Percentiles rank a stretch among this genome's conserved stretches.
phyloP scores from a whole-genome alignment of 2,888 invertebrate species.

The Leptopilina myrica region DNA sequence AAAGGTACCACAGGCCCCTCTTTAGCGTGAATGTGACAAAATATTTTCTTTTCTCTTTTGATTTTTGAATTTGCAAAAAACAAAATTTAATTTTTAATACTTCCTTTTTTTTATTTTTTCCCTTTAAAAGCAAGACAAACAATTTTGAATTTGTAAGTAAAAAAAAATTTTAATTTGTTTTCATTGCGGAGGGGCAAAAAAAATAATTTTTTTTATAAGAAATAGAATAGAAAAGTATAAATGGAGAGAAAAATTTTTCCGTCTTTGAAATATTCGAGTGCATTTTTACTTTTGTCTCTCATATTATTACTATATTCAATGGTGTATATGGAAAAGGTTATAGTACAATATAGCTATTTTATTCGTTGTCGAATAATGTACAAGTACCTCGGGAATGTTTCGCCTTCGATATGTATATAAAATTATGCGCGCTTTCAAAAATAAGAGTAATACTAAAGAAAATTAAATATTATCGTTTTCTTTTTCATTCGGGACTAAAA shows the following conservation, averaged over 20 bases:
- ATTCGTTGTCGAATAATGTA: slow-evolving; percentile 17
- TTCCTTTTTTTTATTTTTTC: too few relatives aligned
- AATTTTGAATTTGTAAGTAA: not conserved
- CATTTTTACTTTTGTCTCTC: not conserved
- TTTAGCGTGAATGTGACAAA: too few relatives aligned
- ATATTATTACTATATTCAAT: too few relatives aligned
- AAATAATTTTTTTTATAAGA: too few relatives aligned
- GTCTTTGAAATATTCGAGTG: not conserved
- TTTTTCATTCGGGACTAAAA: not conserved
- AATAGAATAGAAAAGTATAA: not conserved
- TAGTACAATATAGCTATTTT: slow-evolving; percentile 21
- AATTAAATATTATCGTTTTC: slow-evolving; percentile 34
- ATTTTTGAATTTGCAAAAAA: too few relatives aligned
- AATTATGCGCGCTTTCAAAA: slow-evolving; percentile 9
- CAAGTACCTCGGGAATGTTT: slow-evolving; percentile 28
- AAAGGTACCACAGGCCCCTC: too few relatives aligned
- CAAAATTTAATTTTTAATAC: too few relatives aligned
- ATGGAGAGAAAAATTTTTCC: not conserved
- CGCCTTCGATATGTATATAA: slow-evolving; percentile 1
- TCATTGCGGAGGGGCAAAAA: not conserved
- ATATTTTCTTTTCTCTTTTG: too few relatives aligned
- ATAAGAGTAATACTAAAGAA: slow-evolving; percentile 21
- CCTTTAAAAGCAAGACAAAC: too few relatives aligned
- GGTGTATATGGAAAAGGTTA: not conserved
- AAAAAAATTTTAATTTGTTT: too few relatives aligned